Percentiles rank a stretch among this genome's conserved stretches.
Evolutionary conservation across 2,113 vertebrate genomes (phyloP).

Genomic region (Oncorhynchus clarkii): DNA sequence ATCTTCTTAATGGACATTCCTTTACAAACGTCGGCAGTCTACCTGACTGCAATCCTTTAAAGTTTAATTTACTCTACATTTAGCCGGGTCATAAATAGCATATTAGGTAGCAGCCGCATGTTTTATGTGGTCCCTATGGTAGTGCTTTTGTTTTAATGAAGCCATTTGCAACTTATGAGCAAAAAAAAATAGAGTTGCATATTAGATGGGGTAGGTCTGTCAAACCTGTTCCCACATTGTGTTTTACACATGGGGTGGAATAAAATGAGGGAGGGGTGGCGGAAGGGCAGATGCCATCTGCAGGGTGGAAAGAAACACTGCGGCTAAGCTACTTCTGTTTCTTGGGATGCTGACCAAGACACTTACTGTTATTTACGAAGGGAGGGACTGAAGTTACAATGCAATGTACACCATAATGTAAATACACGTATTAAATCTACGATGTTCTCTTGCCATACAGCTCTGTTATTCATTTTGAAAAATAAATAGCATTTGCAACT

Average conservation of each 20-base stretch:
- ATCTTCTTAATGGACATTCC: conserved; percentile 95
- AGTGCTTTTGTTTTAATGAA: conserved; percentile 99
- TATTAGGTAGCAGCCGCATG: conserved; percentile 91
- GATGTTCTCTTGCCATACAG: neutral
- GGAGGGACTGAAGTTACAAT: neutral
- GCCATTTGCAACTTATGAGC: conserved; percentile 96
- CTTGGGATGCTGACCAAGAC: too few relatives aligned
- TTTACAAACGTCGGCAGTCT: conserved; percentile 85
- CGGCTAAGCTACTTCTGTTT: conserved; percentile 33
- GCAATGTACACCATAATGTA: neutral
- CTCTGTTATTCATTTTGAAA: neutral
- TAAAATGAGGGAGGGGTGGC: conserved; percentile 73
- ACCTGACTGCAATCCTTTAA: conserved; percentile 98
- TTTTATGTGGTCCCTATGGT: conserved; percentile 91
- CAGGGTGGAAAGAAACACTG: conserved; percentile 40
- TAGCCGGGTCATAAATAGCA: conserved; percentile 97
- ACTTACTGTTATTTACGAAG: neutral
- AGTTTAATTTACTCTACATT: conserved; percentile 99
- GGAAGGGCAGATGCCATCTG: conserved; percentile 67
- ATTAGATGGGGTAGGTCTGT: conserved; percentile 93
- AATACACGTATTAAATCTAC: neutral
- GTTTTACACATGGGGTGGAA: conserved; percentile 89
- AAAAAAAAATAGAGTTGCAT: conserved; percentile 59
- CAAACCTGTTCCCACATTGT: conserved; percentile 91
- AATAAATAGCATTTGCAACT: neutral